Base-by-base conservation (phyloP, 1,140 invertebrate genomes). In the Belonocnema kinseyi region DNA sequence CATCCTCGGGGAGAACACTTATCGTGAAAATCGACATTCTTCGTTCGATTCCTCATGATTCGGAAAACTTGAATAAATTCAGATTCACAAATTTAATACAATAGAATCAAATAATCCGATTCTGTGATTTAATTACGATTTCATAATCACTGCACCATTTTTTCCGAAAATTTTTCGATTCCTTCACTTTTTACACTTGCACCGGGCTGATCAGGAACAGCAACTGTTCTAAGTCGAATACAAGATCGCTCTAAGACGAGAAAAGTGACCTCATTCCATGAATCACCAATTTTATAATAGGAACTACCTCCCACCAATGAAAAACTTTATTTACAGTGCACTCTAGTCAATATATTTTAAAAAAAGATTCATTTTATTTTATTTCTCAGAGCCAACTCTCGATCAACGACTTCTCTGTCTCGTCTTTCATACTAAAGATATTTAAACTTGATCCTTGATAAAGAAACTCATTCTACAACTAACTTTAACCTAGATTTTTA, bases 231-330 rank as follows among this genome's bases (percentile, higher is more conserved):
- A 78, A 80, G 85, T 86, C 88, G 85, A 77, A 86, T 89, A 88
- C 84, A 80, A 83, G 86, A 88, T 88, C 87, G 84, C 83, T 84
- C 73, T 79, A 81, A 83, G 79, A 75, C 83, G 82, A 87, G 78
- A 83, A 84, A 85, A 85, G 85, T 86, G 86, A 89, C 88, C 87
- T 89, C 89, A 85, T 87, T 87, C 79, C 75, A 78, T 89, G 88
- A 89, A 88, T 89, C 88, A 90, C 82, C 84, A 86, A 90, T 90
- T 91, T 90, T 91, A 90, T 91, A 88, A 90, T 91, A 90, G 85
- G 84, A 86, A 78, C 83, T 56, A 80, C 73, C 77, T 77, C 19
- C 76, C 50, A 51, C 75, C 73, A 56, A 19, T 72, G 66, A 77
- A 51, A 73, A 73, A 73, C 70, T 73, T n/a, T 46, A 73, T 72